Conservation (phyloP, 2,888 invertebrate species). For the Periphyllus acericola region DNA sequence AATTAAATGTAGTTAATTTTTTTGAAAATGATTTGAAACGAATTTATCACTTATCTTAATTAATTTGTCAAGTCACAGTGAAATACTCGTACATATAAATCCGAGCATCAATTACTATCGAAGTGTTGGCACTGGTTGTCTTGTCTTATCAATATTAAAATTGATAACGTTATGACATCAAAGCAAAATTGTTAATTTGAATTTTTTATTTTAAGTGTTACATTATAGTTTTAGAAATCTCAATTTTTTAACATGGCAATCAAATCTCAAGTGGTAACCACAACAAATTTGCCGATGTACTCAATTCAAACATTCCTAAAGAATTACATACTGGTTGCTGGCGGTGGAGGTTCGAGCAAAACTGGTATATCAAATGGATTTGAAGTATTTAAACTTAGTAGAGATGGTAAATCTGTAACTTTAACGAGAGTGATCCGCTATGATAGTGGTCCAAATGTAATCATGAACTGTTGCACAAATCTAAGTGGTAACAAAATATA, state of each 20-base stretch:
- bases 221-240: neutral
- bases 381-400: slow-evolving; percentile 91
- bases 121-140: slow-evolving; percentile 30
- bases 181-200: neutral
- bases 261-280: slow-evolving; percentile 73
- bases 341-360: slow-evolving; percentile 96
- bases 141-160: slow-evolving; percentile 64
- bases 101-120: too few species aligned
- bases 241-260: slow-evolving; percentile 13
- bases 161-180: slow-evolving; percentile 69
- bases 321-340: slow-evolving; percentile 93
- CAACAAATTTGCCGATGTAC: slow-evolving; percentile 93
- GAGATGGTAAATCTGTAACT: slow-evolving; percentile 83
- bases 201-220: neutral
- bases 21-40: too few species aligned
- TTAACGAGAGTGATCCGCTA: slow-evolving; percentile 89
- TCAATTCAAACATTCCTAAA: slow-evolving; percentile 89
- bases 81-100: too few species aligned
- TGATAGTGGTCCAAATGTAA: slow-evolving; percentile 88
- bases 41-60: too few species aligned
- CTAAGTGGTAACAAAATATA: slow-evolving; percentile 79
- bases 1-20: too few species aligned
- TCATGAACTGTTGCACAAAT: slow-evolving; percentile 88
- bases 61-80: too few species aligned
- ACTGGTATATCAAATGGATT: slow-evolving; percentile 98